Evolutionary conservation across 2,797 vertebrate genomes (phyloP).

Genomic region (Ciconia nigra): DNA sequence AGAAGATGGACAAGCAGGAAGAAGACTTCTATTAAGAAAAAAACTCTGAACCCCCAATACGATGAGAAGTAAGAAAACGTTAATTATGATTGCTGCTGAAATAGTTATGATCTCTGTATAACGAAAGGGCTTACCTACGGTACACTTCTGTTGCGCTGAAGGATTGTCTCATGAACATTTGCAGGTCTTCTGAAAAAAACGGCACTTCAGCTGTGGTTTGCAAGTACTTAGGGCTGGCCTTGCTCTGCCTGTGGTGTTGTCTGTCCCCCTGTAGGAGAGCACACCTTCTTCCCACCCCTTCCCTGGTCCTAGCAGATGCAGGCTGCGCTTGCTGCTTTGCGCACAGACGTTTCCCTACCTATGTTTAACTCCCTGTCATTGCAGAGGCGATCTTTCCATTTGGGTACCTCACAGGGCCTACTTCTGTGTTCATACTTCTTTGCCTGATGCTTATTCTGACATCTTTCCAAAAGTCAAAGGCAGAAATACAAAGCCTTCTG

Average conservation of each 20-base stretch:
- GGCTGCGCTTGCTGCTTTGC: background rate
- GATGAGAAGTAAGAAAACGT: conserved; percentile 84
- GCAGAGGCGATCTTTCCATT: background rate
- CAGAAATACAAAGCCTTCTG: background rate
- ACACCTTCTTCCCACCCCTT: background rate
- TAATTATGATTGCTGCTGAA: background rate
- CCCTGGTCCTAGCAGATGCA: background rate
- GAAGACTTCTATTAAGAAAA: conserved; percentile 87
- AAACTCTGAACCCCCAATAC: conserved; percentile 84
- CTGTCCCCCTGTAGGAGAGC: background rate
- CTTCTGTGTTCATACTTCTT: background rate
- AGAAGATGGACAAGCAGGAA: conserved; percentile 86
- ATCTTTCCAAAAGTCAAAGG: background rate
- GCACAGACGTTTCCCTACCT: background rate
- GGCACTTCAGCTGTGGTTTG: background rate
- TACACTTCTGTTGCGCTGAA: background rate
- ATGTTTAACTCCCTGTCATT: rapidly evolving
- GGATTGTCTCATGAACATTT: background rate
- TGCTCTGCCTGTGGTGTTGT: background rate
- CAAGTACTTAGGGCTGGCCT: background rate
- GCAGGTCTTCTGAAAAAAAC: background rate
- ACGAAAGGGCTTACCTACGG: background rate
- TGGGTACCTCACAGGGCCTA: background rate
- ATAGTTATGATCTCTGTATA: background rate
- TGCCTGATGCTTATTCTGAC: background rate